Evolutionary conservation across 2,113 vertebrate species (phyloP).

Genomic region (Ifrita kowaldi): DNA sequence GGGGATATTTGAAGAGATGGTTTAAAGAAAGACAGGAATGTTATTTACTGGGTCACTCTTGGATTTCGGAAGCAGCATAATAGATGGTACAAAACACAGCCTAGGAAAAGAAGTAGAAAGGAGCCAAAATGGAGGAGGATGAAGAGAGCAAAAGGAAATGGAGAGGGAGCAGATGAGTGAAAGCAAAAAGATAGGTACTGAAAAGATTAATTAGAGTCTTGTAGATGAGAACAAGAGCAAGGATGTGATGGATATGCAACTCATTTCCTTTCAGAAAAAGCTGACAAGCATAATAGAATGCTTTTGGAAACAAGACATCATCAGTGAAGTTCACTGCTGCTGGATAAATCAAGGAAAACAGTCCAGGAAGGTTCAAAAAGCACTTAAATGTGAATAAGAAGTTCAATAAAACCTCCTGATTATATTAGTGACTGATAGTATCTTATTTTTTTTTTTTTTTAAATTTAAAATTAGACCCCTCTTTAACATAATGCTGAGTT

Average conservation of each 20-base stretch:
- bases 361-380: background rate
- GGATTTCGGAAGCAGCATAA: background rate
- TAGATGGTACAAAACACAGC: background rate
- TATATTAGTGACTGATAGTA: background rate
- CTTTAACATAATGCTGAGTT: background rate
- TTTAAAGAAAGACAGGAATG: background rate
- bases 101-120: background rate
- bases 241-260: background rate
- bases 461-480: background rate
- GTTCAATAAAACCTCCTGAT: background rate
- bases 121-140: background rate
- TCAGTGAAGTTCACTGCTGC: background rate
- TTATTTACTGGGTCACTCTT: background rate
- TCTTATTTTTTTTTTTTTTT: background rate
- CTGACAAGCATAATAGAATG: background rate
- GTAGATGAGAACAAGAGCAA: background rate
- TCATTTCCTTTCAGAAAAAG: conserved; percentile 21
- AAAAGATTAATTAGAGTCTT: conserved; percentile 8
- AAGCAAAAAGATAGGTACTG: background rate
- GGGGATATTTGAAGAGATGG: background rate
- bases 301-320: background rate
- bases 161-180: background rate
- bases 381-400: background rate
- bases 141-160: background rate
- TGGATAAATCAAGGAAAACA: background rate